Evolutionary conservation across 2,113 vertebrate species (phyloP).

Genomic region (Triplophysa rosa): DNA sequence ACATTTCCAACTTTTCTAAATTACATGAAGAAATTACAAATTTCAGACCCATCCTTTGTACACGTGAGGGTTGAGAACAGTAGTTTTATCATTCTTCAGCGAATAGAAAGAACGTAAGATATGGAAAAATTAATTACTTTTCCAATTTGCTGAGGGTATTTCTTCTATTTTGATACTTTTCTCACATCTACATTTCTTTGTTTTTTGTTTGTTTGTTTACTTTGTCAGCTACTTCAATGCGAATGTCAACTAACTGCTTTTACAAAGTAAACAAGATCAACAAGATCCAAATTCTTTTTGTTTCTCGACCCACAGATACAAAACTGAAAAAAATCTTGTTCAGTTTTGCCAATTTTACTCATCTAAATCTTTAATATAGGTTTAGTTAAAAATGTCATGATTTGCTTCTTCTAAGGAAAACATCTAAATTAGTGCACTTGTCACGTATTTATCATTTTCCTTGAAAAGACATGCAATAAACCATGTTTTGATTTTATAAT

Average conservation of each 20-base stretch:
- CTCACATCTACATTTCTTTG: conserved; percentile 9
- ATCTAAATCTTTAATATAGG: background rate
- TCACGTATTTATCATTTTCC: background rate
- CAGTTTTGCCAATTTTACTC: background rate
- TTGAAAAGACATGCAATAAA: background rate
- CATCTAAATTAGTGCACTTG: too few relatives aligned
- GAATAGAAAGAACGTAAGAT: conserved; percentile 26
- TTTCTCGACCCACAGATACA: background rate
- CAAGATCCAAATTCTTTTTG: conserved; percentile 25
- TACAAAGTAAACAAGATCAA: background rate
- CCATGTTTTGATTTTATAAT: background rate
- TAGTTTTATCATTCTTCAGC: conserved; percentile 14
- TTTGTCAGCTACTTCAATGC: conserved; percentile 7
- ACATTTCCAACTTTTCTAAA: background rate
- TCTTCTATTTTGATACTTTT: background rate
- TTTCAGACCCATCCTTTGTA: background rate
- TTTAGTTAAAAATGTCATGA: background rate
- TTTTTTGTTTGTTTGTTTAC: background rate
- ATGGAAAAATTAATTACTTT: conserved; percentile 36
- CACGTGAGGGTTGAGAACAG: conserved; percentile 19
- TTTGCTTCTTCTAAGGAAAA: too few relatives aligned
- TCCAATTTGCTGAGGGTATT: conserved; percentile 12
- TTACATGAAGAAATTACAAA: background rate
- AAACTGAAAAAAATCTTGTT: background rate
- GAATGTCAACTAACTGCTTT: background rate